Conservation (phyloP, 2,113 vertebrate genomes). For the Alligator mississippiensis region DNA sequence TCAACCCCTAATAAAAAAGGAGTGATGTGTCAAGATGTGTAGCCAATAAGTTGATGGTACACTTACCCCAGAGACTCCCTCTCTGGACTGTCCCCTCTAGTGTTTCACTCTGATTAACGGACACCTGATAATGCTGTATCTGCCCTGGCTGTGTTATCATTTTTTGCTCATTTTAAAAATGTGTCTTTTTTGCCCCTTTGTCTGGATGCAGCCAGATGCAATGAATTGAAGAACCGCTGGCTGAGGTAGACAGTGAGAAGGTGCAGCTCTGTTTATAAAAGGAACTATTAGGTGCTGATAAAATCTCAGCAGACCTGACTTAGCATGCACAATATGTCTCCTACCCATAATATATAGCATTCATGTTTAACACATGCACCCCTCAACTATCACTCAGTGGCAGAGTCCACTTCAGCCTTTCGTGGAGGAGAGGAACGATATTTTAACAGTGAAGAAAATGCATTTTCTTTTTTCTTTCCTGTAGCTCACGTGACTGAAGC, state of each 20-base stretch:
- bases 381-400: neutral
- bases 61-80: neutral
- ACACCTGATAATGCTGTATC: neutral
- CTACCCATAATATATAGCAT: rapidly evolving
- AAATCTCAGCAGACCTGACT: neutral
- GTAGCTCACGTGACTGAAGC: neutral
- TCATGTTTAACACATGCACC: neutral
- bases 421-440: neutral
- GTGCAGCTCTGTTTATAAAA: rapidly evolving
- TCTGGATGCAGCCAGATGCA: rapidly evolving
- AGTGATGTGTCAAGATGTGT: rapidly evolving
- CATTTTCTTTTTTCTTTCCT: neutral
- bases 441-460: neutral
- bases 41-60: neutral
- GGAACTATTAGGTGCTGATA: rapidly evolving
- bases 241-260: neutral
- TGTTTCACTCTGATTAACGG: neutral
- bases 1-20: neutral
- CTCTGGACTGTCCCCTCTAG: neutral
- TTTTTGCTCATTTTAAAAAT: neutral
- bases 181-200: rapidly evolving
- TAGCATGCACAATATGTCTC: neutral
- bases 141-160: no score
- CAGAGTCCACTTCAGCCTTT: neutral
- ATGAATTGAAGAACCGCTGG: neutral